Percentiles rank a stretch among this genome's conserved stretches.
Evolutionary conservation across 2,888 invertebrate genomes (phyloP).

Genomic region (Orthonevra nobilis): DNA sequence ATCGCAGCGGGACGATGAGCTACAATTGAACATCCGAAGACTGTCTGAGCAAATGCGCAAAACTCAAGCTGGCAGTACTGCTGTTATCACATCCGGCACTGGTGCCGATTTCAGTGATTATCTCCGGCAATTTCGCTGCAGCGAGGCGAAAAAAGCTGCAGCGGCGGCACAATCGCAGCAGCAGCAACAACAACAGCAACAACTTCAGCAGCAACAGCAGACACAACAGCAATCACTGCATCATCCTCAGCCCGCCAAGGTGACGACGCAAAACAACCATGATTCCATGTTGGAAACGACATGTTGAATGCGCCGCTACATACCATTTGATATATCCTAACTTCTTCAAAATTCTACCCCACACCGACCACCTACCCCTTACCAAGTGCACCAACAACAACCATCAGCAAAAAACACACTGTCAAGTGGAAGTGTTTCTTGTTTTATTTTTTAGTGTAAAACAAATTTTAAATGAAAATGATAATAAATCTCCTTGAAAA

Average conservation of each 20-base stretch:
- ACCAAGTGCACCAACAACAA: conserved; percentile 5
- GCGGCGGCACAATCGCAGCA: conserved; percentile 44
- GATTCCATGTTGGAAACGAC: conserved; percentile 79
- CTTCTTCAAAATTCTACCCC: conserved; percentile 11
- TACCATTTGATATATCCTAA: conserved; percentile 32
- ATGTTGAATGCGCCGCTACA: conserved; percentile 73
- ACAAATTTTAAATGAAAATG: conserved; percentile 50
- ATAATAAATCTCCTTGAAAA: conserved; percentile 69
- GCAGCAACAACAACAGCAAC: conserved; percentile 39
- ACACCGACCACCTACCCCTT: not conserved
- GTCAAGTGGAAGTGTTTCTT: conserved; percentile 59
- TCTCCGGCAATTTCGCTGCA: conserved; percentile 73
- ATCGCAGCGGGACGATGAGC: conserved; percentile 75
- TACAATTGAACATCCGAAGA: conserved; percentile 78
- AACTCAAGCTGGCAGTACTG: conserved; percentile 62
- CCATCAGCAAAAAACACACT: conserved; percentile 4
- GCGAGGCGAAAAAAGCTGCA: conserved; percentile 72
- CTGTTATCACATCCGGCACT: conserved; percentile 71
- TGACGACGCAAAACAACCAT: conserved; percentile 72
- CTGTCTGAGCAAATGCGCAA: conserved; percentile 77
- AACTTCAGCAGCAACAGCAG: too few species aligned
- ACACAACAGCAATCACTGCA: conserved; percentile 33
- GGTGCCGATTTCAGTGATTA: conserved; percentile 74
- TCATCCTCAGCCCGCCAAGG: conserved; percentile 65
- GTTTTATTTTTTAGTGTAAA: conserved; percentile 41